These are phyloP conservation scores for Crotophaga sulcirostris DNA, from an alignment of 2,113 vertebrate species.

Conservation along the genomic window DNA sequence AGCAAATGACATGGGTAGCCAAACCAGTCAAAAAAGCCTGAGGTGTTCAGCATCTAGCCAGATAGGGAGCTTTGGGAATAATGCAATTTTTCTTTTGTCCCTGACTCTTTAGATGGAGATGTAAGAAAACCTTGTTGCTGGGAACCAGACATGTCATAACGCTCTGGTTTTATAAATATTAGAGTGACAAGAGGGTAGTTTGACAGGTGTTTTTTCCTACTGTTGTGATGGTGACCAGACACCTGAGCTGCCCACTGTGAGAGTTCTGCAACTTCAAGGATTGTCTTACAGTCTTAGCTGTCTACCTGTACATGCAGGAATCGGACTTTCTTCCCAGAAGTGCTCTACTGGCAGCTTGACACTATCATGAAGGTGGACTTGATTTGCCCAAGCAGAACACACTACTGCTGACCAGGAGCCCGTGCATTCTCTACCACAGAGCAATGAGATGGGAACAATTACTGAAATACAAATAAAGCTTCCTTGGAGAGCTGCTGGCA, in stretches of 20 bases:
- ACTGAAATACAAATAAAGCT: background rate
- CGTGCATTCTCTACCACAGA: background rate
- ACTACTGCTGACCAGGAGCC: background rate
- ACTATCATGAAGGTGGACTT: background rate
- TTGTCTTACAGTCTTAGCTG: background rate
- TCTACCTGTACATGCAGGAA: background rate
- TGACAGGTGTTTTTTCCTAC: background rate
- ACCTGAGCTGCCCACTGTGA: background rate
- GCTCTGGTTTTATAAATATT: background rate
- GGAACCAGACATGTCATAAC: background rate
- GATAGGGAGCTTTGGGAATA: background rate
- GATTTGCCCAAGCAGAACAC: background rate
- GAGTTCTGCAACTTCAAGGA: background rate
- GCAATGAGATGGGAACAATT: background rate
- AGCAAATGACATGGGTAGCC: background rate
- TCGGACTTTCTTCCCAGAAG: background rate
- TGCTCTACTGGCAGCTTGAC: background rate
- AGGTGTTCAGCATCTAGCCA: background rate
- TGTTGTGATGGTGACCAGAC: background rate
- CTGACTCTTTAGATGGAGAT: background rate
- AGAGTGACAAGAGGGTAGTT: background rate
- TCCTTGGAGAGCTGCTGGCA: background rate
- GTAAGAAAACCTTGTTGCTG: background rate
- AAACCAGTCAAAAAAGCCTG: background rate
- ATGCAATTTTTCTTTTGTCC: background rate